Base-by-base conservation (phyloP, 1,140 invertebrate genomes). In the Lanistes nyassanus region DNA sequence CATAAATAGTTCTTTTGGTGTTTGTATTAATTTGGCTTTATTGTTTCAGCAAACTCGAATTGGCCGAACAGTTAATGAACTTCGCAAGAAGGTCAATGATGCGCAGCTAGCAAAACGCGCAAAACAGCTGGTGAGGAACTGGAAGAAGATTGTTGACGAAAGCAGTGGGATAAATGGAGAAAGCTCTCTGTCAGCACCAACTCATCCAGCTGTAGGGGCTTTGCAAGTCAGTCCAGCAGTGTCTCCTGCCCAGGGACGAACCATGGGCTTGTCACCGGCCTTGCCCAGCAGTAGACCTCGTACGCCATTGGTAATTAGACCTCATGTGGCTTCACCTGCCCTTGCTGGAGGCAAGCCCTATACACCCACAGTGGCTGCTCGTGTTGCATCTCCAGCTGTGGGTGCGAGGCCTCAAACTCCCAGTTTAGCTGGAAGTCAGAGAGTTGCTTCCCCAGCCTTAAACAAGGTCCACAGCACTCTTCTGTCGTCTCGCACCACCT, bases 31-130 rank as follows among this genome's bases (percentile, higher is more conserved):
- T 66, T 55, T 51, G 26, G 53, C 36, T n/a, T n/a, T n/a, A n/a
- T 60, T 77, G 70, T 90, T 90, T 69, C 85, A 94, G 93, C 90
- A 90, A 85, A 94, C 97, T 92, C 91, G 96, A 93, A 91, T 98
- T 88, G 97, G 96, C n/a, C 95, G 95, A 89, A 93, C 95, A 85
- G 94, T 98, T 84, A 98, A 98, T 90, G 95, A 97, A 89, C 90
- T 98, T 34, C 92, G 97, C 69, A 91, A 94, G 74, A 95, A 96
- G 88, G 96, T 95, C 51, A 92, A 90, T 64, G 93, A 95, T 82
- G 85, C 88, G 76, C 91, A 92, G 56, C 91, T 98, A 85, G 95
- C 96, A 36, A 94, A 94, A 82, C 92, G 96, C 79, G 95, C 95
- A 23, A 98, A 98, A 89, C 94, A 95, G 87, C 90, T 98, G 85